Conservation (phyloP, 2,888 invertebrate species). For the Blera fallax region DNA sequence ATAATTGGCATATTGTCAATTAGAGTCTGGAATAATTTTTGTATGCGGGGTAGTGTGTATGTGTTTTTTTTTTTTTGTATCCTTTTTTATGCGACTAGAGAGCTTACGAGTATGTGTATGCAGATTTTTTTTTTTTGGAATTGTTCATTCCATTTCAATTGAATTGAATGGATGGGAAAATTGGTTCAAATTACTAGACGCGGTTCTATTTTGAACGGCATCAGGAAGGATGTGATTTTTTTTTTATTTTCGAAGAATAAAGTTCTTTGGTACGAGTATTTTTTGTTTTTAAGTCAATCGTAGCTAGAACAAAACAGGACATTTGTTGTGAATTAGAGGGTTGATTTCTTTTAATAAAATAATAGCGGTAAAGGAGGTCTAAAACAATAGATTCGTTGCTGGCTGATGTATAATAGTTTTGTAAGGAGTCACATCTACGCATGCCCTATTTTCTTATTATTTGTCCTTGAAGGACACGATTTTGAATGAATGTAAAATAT, state of each 20-base stretch:
- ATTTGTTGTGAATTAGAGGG: conserved; percentile 45
- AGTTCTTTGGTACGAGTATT: background rate
- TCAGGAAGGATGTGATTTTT: conserved; percentile 38
- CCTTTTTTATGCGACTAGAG: background rate
- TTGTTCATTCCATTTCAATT: conserved; percentile 63
- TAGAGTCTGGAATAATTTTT: conserved; percentile 72
- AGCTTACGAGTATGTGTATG: background rate
- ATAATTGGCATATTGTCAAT: conserved; percentile 77
- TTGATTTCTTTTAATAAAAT: conserved; percentile 34
- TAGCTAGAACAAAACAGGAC: background rate
- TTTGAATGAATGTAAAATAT: background rate
- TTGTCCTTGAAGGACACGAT: background rate
- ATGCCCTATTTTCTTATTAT: background rate
- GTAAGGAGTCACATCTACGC: conserved; percentile 1
- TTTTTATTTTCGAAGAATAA: background rate
- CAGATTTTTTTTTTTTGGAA: background rate
- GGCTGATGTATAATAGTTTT: background rate
- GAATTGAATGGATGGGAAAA: conserved; percentile 72
- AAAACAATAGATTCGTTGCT: conserved; percentile 43
- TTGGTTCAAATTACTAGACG: conserved; percentile 69
- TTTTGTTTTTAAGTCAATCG: background rate
- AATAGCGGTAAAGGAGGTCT: background rate
- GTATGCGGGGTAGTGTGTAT: conserved; percentile 52
- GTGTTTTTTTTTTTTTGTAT: conserved; percentile 35
- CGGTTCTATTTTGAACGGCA: conserved; percentile 13